Base-by-base conservation (phyloP, 2,113 vertebrate genomes). In the Plectropomus leopardus region DNA sequence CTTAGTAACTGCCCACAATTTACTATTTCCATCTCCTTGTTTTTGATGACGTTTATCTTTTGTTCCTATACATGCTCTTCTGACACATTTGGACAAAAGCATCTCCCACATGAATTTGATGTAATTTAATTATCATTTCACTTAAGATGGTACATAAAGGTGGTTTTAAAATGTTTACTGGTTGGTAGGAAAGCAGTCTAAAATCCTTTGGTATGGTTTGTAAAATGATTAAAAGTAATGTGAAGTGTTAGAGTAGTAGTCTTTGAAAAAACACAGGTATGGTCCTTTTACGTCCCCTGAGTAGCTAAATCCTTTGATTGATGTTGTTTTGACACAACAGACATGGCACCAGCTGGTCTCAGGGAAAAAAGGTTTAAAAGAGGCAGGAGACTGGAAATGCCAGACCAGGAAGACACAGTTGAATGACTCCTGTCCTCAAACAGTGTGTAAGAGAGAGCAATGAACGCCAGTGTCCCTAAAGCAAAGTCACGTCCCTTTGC, bases 401-500 rank as follows among this genome's bases (percentile, higher is more conserved):
- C 44, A 59, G 15, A 85, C 5, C 21, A 40, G 68, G 58, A 76
- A 1, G 54, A 45, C 50, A 48, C 48, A 67, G 59, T 42, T 72
- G 73, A 75, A 47, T 45, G n/a, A 69, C 60, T 72, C 54, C 9
- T 57, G 53, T 69, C 28, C 30, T 24, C 34, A 74, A 80, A 58
- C 21, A 21, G 50, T 55, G 3, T 61, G 30, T 24, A 36, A 32
- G 24, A 47, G 21, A 15, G 36, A 72, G 57, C 30, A 73, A 15
- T 70, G 13, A 61, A 61, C 26, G 44, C 76, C 67, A 66, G n/a
- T 40, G 68, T 26, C 71, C 71, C 82, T 55, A 23, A 72, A 85
- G 83, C 69, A 10, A 23, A 80, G 87, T 90, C 78, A 92, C 80
- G 79, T 60, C 47, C 50, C 51, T 28, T 70, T 69, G 68, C n/a